A percentile compares a stretch with the other conserved stretches of the same genome.
phyloP scores from a whole-genome alignment of 2,797 vertebrate genomes.

The Telmatherina bonti region DNA sequence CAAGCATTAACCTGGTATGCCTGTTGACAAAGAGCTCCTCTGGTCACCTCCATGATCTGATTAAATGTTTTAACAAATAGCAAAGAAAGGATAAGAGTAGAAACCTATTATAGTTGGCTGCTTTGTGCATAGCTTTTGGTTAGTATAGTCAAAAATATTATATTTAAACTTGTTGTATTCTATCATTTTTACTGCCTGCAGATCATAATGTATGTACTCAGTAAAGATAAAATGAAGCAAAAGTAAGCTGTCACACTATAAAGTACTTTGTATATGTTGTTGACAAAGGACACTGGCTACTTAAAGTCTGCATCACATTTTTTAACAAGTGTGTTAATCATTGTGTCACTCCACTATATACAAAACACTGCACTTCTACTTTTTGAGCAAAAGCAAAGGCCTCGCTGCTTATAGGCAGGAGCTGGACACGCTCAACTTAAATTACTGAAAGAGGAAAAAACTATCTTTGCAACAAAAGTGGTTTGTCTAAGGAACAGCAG shows the following conservation, averaged over 20 bases:
- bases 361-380: slow-evolving; percentile 60
- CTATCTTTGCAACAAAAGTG: slow-evolving; percentile 43
- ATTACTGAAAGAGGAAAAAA: slow-evolving; percentile 66
- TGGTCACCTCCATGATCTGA: slow-evolving; percentile 67
- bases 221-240: slow-evolving; percentile 22
- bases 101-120: not conserved
- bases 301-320: slow-evolving; percentile 48
- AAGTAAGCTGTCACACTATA: not conserved
- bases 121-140: not conserved
- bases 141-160: not conserved
- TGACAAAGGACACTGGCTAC: slow-evolving; percentile 44
- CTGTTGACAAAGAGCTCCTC: slow-evolving; percentile 77
- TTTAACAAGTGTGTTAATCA: slow-evolving; percentile 60
- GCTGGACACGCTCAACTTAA: slow-evolving; percentile 57
- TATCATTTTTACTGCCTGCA: slow-evolving; percentile 5
- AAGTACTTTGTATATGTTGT: not conserved
- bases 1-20: too few relatives aligned
- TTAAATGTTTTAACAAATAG: too few relatives aligned
- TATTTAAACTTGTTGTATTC: not conserved
- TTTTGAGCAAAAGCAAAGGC: slow-evolving; percentile 42
- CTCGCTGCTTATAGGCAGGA: slow-evolving; percentile 38
- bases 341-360: slow-evolving; percentile 69
- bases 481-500: slow-evolving; percentile 73
- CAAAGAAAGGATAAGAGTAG: not conserved
- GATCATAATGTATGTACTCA: slow-evolving; percentile 16